Evolutionary conservation across 2,113 vertebrate species (phyloP).

Genomic region (Pseudorhombus dupliciocellatus): DNA sequence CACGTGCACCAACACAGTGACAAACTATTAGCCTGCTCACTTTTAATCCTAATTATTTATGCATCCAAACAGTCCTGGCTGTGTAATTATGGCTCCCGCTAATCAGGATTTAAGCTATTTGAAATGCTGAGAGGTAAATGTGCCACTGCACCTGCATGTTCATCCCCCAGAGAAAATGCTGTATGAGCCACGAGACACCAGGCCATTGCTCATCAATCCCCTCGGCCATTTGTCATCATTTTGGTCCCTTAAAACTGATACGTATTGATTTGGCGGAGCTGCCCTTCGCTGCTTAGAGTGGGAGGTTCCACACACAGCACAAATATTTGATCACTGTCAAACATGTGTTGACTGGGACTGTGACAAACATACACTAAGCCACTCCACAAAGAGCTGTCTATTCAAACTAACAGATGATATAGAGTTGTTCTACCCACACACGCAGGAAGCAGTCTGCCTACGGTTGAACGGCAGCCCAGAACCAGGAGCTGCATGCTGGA

Average conservation of each 20-base stretch:
- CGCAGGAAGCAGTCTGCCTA: slow-evolving; percentile 69
- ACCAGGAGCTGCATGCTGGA: slow-evolving; percentile 41
- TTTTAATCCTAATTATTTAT: slow-evolving; percentile 54
- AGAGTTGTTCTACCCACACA: slow-evolving; percentile 71
- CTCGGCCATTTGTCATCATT: slow-evolving; percentile 69
- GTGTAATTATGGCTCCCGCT: slow-evolving; percentile 45
- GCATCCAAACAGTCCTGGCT: slow-evolving; percentile 38
- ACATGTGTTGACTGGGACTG: slow-evolving; percentile 63
- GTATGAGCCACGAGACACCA: slow-evolving; percentile 18
- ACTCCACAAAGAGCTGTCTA: slow-evolving; percentile 58
- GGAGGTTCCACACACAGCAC: slow-evolving; percentile 61
- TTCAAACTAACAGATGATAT: slow-evolving; percentile 70
- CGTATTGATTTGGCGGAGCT: slow-evolving; percentile 60
- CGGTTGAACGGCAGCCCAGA: slow-evolving; percentile 75
- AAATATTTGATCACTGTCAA: slow-evolving; percentile 76
- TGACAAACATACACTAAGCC: slow-evolving; percentile 67
- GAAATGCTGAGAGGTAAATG: slow-evolving; percentile 36
- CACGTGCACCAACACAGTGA: slow-evolving; percentile 60
- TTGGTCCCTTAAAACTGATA: slow-evolving; percentile 59
- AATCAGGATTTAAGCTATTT: slow-evolving; percentile 50
- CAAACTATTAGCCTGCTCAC: slow-evolving; percentile 49
- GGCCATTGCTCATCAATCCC: slow-evolving; percentile 48
- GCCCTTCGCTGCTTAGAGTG: slow-evolving; percentile 61
- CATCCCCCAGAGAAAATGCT: slow-evolving; percentile 5
- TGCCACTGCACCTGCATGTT: slow-evolving; percentile 16